Conservation (phyloP, 2,797 vertebrate species). For the Poecilia picta region DNA sequence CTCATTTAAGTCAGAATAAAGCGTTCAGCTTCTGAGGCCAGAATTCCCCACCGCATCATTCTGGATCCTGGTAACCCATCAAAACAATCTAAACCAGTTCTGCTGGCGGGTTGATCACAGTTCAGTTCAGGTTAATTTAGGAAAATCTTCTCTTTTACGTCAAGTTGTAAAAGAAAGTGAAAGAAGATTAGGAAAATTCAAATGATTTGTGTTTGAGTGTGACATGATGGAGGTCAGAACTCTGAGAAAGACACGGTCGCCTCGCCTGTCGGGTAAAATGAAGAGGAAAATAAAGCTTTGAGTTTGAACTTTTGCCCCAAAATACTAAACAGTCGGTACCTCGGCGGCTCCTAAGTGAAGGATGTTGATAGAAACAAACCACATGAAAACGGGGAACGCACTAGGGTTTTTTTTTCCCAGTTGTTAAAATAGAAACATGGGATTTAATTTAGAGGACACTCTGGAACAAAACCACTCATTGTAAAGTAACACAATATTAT, state of each 20-base stretch:
- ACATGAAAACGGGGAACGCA: neutral
- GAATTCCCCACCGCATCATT: slow-evolving; percentile 21
- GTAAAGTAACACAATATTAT: neutral
- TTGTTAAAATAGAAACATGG: neutral
- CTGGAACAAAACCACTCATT: neutral
- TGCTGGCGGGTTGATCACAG: neutral
- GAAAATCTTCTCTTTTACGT: neutral
- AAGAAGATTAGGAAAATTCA: neutral
- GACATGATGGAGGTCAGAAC: no score
- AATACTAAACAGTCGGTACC: neutral
- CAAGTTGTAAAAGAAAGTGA: neutral
- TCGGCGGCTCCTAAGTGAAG: neutral
- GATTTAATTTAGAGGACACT: neutral
- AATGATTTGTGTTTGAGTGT: neutral
- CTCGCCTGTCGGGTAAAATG: neutral
- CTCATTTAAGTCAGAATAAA: slow-evolving; percentile 4
- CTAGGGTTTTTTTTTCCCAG: neutral
- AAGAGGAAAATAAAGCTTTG: neutral
- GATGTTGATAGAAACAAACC: neutral
- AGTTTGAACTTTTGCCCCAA: neutral
- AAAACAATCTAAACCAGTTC: slow-evolving; percentile 14
- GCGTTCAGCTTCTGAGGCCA: neutral
- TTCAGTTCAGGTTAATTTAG: neutral
- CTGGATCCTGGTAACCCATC: slow-evolving; percentile 21
- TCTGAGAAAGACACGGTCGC: no score